Base-by-base conservation (phyloP, 2,888 invertebrate genomes). In the Eupithecia abbreviata region DNA sequence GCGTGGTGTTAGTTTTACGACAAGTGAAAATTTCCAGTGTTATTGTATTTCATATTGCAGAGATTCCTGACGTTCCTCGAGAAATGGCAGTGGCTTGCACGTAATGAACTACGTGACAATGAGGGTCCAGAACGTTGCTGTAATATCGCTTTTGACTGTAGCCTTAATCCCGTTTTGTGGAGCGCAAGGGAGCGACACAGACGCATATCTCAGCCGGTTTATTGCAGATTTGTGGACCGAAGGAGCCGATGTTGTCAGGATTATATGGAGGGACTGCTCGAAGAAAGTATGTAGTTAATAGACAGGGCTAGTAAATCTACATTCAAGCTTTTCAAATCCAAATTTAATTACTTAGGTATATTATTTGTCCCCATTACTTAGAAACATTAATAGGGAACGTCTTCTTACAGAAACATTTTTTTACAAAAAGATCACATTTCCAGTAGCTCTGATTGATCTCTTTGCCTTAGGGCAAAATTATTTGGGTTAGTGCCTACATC, bases 241-340 rank as follows among this genome's bases (percentile, higher is more conserved):
- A 82, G 94, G 95, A 3, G 90, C 92, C 45, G 93, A 95, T 80
- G 87, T 95, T 9, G 84, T 94, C 15, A 89, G 89, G 74, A 92
- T 95, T 71, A 90, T 95, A 80, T 95, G 95, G 95, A 87, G 91
- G 73, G 95, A 95, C 81, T 95, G 95, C 75, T 93, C 95, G 0
- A 95, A 93, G 81, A 94, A 94, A 85, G 95, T 95, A 88, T 80
- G 86, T 85, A 58, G 18, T 18, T 43, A 43, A 43, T 43, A 41
- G 55, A 55, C 10, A 7, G 18, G 58, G 10, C 10, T 4, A 30
- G 62, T 62, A 62, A 62, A 18, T 55, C 55, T 30, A 30, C 62
- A 62, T 30, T 62, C 2, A 12, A 30, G 4, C 30, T 30, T 62
- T 12, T 30, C 2, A 30, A 30, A 30, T 18, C 9, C 0, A 7